Evolutionary conservation across 2,113 vertebrate genomes (phyloP), one percentile per base, ranked within the genome.

Genomic region (Falco punctatus): DNA sequence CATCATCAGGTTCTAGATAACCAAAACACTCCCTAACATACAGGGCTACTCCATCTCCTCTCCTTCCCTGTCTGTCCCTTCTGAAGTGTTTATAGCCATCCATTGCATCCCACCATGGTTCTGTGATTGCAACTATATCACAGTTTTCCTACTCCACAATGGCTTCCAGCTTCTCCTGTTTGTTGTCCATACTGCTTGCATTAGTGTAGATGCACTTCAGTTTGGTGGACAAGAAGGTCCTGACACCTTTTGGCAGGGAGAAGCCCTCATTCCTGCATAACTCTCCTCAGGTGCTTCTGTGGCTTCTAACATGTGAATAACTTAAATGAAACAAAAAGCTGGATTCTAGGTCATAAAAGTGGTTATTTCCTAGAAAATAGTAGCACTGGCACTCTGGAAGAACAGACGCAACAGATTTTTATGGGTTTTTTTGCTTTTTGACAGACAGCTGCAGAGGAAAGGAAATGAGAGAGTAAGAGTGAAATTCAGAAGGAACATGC

Each of bases 221-320:
- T 7, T 42, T 42, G 42, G 42, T 42, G 42, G 42, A 42, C 42
- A 42, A 42, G 42, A 42, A 42, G 42, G 42, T 42, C 17, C 23
- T 22, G 11, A 7, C 40, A 27, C 38, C 6, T 2, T 64, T 54
- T 4, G 8, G 1, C 8, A 10, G 9, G 5, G 2, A 20, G 9
- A 86, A 58, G 5, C 16, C 30, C 61, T 82, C 54, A 86, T 59
- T 86, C 38, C n/a, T 79, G 11, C 0, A 1, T 54, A 44, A 42
- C 21, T 23, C 26, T 70, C 80, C 6, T 70, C 15, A 57, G 12
- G 23, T 15, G 1, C 22, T 81, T 55, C 20, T 6, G 15, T 15
- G 5, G 17, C 54, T 93, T 87, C 27, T 80, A 75, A n/a, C 12
- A 33, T 16, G 40, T 24, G 24, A 21, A 24, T 28, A 61, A 74